Conservation (phyloP, 2,113 vertebrate species). For the Oreochromis spilurus region DNA sequence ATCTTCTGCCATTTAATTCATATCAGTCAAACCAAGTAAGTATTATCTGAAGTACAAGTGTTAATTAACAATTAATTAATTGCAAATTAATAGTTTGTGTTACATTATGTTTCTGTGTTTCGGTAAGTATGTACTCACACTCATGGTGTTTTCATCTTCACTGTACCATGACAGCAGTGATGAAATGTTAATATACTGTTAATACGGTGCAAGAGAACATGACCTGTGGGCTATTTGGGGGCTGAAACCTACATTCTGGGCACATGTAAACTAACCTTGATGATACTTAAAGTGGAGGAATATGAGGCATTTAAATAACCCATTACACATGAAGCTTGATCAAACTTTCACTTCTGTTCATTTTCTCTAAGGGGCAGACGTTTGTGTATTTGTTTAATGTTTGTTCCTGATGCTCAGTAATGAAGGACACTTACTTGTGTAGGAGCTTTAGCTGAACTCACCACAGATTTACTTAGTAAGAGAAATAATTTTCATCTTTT, state of each 20-base stretch:
- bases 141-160: not conserved
- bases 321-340: not conserved
- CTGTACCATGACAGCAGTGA: fast-evolving
- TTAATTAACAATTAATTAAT: not conserved
- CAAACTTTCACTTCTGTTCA: not conserved
- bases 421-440: not conserved
- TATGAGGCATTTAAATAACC: not conserved
- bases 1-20: not conserved
- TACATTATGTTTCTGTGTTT: not conserved
- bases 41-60: not conserved
- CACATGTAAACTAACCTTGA: not conserved
- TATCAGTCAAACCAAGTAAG: not conserved
- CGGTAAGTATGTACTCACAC: not conserved
- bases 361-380: not conserved
- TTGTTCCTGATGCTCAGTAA: not conserved
- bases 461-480: not conserved
- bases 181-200: not conserved
- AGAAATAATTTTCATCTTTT: not conserved
- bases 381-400: not conserved
- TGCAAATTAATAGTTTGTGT: not conserved
- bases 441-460: not conserved
- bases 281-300: not conserved
- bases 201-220: not conserved
- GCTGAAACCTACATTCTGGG: not conserved
- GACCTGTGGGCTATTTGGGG: not conserved